Evolutionary conservation across 2,797 vertebrate species (phyloP).

Genomic region (Semaprochilodus insignis): DNA sequence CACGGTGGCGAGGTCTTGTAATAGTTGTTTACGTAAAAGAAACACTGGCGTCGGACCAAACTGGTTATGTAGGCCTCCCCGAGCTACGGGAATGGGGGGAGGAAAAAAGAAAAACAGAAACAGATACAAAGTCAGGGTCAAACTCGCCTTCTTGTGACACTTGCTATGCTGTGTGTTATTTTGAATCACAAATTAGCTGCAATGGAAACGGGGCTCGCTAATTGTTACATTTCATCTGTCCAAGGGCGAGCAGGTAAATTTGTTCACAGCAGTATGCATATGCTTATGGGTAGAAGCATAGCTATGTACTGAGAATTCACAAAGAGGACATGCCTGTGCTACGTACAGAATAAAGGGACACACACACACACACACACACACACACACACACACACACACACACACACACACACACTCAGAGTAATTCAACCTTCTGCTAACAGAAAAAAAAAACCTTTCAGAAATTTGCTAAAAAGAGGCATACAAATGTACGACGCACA

Average conservation of each 20-base stretch:
- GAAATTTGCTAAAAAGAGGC: conserved; percentile 51
- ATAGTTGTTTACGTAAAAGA: conserved; percentile 78
- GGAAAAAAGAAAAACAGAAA: conserved; percentile 71
- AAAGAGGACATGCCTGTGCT: conserved; percentile 57
- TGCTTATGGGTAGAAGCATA: conserved; percentile 76
- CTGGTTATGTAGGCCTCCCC: not conserved
- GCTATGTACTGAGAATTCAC: conserved; percentile 74
- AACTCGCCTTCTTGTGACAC: conserved; percentile 81
- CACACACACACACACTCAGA: not conserved
- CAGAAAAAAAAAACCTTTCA: conserved; percentile 56
- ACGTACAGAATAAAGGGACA: conserved; percentile 22
- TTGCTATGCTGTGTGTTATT: conserved; percentile 77
- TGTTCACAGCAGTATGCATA: conserved; percentile 75
- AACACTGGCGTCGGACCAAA: conserved; percentile 1
- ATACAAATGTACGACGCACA: not conserved
- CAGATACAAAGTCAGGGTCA: conserved; percentile 81
- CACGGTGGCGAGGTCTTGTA: conserved; percentile 73
- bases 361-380: no score
- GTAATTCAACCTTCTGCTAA: conserved; percentile 65
- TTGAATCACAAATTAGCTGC: conserved; percentile 83
- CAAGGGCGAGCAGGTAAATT: conserved; percentile 82
- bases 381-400: no score
- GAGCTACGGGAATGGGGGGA: conserved; percentile 54
- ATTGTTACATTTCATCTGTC: conserved; percentile 83
- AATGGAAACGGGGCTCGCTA: conserved; percentile 78